A percentile compares a stretch with the other conserved stretches of the same genome.
These are phyloP conservation scores for Matsumyia berberina DNA, from an alignment of 2,888 invertebrate genomes.

Conservation along the genomic window DNA sequence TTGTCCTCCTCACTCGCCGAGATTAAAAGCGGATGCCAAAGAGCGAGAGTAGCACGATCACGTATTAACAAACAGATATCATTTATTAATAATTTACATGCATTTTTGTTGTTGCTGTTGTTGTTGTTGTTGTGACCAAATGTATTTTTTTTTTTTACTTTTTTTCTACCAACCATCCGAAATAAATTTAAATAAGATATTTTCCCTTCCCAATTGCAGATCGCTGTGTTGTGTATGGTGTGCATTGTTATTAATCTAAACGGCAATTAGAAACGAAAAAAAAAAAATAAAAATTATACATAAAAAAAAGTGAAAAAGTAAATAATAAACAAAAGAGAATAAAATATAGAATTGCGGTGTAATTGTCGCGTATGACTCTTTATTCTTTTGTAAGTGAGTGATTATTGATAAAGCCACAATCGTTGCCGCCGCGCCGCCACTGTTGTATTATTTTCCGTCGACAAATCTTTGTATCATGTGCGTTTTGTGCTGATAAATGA, in stretches of 20 bases:
- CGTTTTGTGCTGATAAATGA: slow-evolving; percentile 53
- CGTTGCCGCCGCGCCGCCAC: slow-evolving; percentile 37
- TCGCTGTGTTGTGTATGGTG: slow-evolving; percentile 11
- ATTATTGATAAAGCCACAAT: slow-evolving; percentile 67
- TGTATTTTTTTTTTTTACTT: slow-evolving; percentile 17
- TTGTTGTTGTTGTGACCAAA: slow-evolving; percentile 4
- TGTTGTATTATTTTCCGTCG: slow-evolving; percentile 44
- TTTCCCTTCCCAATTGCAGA: slow-evolving; percentile 15
- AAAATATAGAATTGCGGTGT: slow-evolving; percentile 40
- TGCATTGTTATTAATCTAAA: slow-evolving; percentile 28
- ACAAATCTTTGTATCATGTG: slow-evolving; percentile 26
- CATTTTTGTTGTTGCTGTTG: slow-evolving; percentile 11
- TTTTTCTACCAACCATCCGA: slow-evolving; percentile 8
- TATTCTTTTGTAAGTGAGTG: slow-evolving; percentile 55
- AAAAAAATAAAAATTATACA: slow-evolving; percentile 6
- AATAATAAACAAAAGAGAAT: slow-evolving; percentile 3
- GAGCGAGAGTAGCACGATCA: slow-evolving; percentile 64
- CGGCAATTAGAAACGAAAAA: slow-evolving; percentile 28
- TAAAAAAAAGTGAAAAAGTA: background rate
- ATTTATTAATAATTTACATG: slow-evolving; percentile 45
- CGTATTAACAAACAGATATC: slow-evolving; percentile 63
- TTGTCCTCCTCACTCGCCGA: slow-evolving; percentile 26
- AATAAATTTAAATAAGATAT: slow-evolving; percentile 16
- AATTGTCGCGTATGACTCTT: slow-evolving; percentile 44
- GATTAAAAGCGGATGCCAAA: slow-evolving; percentile 58